Base-by-base conservation (phyloP, 2,888 invertebrate species). In the Drosophila melanosoma region DNA sequence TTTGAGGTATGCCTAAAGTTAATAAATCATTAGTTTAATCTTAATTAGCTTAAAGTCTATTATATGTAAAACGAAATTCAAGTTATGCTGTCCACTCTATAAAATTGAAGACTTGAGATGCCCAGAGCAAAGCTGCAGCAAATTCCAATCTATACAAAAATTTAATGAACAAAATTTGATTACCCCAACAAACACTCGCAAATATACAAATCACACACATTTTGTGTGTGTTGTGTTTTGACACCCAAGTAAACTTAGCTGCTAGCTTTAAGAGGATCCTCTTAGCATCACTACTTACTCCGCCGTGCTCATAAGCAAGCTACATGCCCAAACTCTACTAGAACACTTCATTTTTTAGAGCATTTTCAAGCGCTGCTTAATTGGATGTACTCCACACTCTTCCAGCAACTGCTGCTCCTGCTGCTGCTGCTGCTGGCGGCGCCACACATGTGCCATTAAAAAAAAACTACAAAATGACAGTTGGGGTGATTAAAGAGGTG, bases 311-410 rank as follows among this genome's bases (percentile, higher is more conserved):
- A 11, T 29, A 10, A 23, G 26, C 20, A 57, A n/a, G 36, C 49
- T 12, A 1, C 36, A 2, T 10, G 33, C 56, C 73, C 78, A 36
- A 20, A n/a, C 45, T 15, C 56, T 70, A 36, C 57, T 26, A 35
- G 32, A 52, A 45, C 35, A 78, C 52, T 74, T 82, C 67, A 70
- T 86, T 85, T 88, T 86, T 82, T 85, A 71, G 81, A 72, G 74
- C 70, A 7, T 77, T 67, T 88, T 85, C 72, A 73, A 78, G 78
- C 78, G 87, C 84, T 89, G 87, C 84, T 85, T 85, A 85, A 89
- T 85, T 85, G 85, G 85, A 85, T 85, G 85, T 83, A 73, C 75
- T 79, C 68, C 82, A 51, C 51, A 73, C 74, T 73, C 64, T n/a
- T 33, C 66, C 40, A 58, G 64, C 35, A 5, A 29, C 52, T 49